phyloP scores from a whole-genome alignment of 2,797 vertebrate genomes.

The Arrhamphus sclerolepis region DNA sequence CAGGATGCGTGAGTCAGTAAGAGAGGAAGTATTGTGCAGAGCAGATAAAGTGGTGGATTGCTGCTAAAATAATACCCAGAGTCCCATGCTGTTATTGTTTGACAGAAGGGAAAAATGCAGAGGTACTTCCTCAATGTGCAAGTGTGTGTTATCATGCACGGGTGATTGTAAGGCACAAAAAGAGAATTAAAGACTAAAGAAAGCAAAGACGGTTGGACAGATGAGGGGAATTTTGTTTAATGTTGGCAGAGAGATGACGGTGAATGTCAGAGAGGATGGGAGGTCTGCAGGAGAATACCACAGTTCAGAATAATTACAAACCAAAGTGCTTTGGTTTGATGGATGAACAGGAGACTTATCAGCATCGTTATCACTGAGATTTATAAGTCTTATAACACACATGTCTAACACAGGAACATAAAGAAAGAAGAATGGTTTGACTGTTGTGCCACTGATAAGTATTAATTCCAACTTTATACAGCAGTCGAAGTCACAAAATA shows the following conservation, averaged over 20 bases:
- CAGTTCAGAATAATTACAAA: slow-evolving; percentile 14
- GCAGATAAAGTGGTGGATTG: slow-evolving; percentile 88
- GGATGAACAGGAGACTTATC: slow-evolving; percentile 13
- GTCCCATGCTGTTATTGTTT: slow-evolving; percentile 83
- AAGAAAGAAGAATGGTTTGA: not conserved
- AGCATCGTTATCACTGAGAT: not conserved
- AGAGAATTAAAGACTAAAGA: slow-evolving; percentile 46
- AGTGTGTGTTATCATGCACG: not conserved
- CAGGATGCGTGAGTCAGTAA: slow-evolving; percentile 77
- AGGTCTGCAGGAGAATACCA: slow-evolving; percentile 24
- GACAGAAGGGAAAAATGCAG: slow-evolving; percentile 68
- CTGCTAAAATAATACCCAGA: slow-evolving; percentile 84
- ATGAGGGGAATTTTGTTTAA: slow-evolving; percentile 25
- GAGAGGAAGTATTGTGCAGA: slow-evolving; percentile 87
- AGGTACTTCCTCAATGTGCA: slow-evolving; percentile 74
- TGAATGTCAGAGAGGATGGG: slow-evolving; percentile 47
- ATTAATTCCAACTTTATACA: not conserved
- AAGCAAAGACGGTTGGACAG: slow-evolving; percentile 43
- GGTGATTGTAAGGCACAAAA: slow-evolving; percentile 49
- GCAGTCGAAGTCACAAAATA: not conserved
- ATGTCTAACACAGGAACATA: not conserved
- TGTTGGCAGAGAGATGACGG: slow-evolving; percentile 31
- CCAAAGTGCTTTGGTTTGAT: slow-evolving; percentile 7
- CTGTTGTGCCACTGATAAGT: slow-evolving; percentile 5
- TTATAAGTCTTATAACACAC: not conserved